A percentile compares a stretch with the other conserved stretches of the same genome.
Conservation (phyloP, 1,140 invertebrate species). For the Copidosoma floridanum region DNA sequence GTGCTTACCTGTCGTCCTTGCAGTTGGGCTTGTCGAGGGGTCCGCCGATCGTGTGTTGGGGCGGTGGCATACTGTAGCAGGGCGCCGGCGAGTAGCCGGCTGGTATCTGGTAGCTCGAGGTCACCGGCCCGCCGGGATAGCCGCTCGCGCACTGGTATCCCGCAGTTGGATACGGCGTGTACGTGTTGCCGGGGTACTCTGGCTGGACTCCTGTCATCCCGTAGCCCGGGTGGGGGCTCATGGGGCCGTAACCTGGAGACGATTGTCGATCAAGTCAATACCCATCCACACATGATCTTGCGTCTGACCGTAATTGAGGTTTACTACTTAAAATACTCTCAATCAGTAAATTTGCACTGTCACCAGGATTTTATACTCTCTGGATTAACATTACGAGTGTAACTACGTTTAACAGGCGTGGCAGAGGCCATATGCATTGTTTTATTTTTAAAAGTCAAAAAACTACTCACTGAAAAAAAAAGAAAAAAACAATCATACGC, state of each 20-base stretch:
- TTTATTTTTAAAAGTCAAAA: no score
- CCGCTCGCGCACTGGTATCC: conserved; percentile 65
- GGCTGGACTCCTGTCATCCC: conserved; percentile 72
- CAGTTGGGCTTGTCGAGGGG: conserved; percentile 69
- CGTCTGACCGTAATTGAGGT: no score
- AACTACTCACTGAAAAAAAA: no score
- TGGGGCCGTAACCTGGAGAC: conserved; percentile 77
- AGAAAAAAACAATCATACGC: no score
- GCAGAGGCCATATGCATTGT: no score
- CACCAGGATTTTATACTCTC: no score
- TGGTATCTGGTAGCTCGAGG: conserved; percentile 64
- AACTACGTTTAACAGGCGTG: no score
- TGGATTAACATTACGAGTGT: no score
- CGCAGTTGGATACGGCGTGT: conserved; percentile 64
- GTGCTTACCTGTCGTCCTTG: conserved; percentile 77
- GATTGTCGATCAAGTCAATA: no score
- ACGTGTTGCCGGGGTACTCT: conserved; percentile 74
- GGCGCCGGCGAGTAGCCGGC: conserved; percentile 71
- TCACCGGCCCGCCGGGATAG: conserved; percentile 64
- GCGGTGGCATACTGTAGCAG: conserved; percentile 82
- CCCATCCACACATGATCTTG: no score
- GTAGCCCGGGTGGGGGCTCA: conserved; percentile 80
- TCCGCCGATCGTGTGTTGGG: conserved; percentile 68
- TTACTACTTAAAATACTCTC: no score
- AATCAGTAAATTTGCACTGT: no score